phyloP scores from a whole-genome alignment of 2,888 invertebrate species.

The Pristionchus japonicus region DNA sequence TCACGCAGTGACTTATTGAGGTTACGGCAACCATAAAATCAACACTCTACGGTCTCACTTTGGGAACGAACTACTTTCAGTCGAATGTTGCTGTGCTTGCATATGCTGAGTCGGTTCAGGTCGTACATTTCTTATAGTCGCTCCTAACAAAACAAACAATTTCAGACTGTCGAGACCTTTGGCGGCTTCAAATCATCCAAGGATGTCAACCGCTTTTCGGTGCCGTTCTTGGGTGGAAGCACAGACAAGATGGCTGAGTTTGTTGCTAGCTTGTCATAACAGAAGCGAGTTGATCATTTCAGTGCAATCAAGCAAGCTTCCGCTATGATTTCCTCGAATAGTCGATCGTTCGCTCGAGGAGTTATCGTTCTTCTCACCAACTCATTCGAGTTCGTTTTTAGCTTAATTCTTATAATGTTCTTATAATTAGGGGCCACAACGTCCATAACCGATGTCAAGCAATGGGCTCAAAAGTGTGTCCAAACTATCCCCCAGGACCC shows the following conservation, averaged over 20 bases:
- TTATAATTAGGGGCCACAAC: no score
- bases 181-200: not conserved
- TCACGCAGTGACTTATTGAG: not conserved
- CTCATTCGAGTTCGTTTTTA: not conserved
- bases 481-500: no score
- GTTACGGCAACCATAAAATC: not conserved
- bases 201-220: not conserved
- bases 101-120: not conserved
- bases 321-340: not conserved
- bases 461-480: no score
- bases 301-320: not conserved
- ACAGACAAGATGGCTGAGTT: not conserved
- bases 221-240: not conserved
- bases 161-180: not conserved
- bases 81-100: not conserved
- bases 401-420: no score
- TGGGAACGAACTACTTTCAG: not conserved
- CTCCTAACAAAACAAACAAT: not conserved
- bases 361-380: not conserved
- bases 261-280: not conserved
- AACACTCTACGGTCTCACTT: not conserved
- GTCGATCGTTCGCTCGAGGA: not conserved
- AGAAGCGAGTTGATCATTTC: not conserved
- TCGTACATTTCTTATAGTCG: not conserved
- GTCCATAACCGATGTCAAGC: no score